Conservation (phyloP, 2,797 vertebrate genomes). For the Hydrophis major region DNA sequence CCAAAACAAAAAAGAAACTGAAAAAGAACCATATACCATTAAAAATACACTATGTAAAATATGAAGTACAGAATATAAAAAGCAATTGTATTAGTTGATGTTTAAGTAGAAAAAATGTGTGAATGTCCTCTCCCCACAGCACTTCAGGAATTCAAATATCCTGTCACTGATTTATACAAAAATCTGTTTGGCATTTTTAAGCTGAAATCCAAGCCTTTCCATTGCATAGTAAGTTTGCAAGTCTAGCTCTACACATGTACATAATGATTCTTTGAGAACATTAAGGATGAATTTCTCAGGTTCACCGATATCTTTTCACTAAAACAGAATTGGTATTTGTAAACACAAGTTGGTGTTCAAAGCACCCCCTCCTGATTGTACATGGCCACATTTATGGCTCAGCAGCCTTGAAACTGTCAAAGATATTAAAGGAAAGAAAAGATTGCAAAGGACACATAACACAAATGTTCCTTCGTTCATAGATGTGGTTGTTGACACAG, state of each 20-base stretch:
- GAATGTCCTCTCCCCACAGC: neutral
- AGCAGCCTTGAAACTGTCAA: conserved; percentile 30
- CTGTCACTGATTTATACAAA: neutral
- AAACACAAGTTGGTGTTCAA: neutral
- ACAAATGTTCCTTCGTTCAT: conserved; percentile 41
- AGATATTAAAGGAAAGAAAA: conserved; percentile 35
- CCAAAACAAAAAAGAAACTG: neutral
- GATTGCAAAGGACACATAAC: conserved; percentile 31
- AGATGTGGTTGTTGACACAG: conserved; percentile 71
- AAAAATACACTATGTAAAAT: neutral
- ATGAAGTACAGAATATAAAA: neutral
- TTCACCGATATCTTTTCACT: neutral
- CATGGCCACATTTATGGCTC: conserved; percentile 11
- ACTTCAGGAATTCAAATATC: neutral
- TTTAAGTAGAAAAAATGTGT: neutral
- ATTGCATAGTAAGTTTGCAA: neutral
- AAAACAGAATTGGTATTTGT: neutral
- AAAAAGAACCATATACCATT: neutral
- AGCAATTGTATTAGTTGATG: neutral
- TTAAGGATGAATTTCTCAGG: neutral
- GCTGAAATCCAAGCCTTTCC: neutral
- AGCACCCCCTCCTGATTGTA: neutral
- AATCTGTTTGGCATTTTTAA: neutral
- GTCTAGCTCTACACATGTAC: neutral
- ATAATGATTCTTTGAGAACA: neutral